Evolutionary conservation across 1,140 invertebrate genomes (phyloP), one percentile per base, ranked within the genome.

Genomic region (Drosophila jambulina): DNA sequence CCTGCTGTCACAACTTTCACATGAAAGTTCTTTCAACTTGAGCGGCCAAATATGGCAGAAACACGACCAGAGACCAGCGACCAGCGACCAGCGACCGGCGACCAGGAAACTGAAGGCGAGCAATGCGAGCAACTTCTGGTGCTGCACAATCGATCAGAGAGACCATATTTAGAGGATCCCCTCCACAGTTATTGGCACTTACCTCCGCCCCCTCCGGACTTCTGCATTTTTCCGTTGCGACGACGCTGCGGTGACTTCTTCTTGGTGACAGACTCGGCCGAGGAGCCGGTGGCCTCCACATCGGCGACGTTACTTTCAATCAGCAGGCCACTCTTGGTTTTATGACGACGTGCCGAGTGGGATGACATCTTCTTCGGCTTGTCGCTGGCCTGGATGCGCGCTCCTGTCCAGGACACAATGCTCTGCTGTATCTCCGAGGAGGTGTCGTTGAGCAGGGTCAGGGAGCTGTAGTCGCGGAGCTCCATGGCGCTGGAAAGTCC

Each of bases 21-120:
- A 91, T 90, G 82, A 85, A 90, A 90, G 85, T 90, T 90, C 85
- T 90, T 91, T 90, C 85, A 90, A 90, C 85, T 90, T 86, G 86
- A 85, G 78, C 86, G 75, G 53, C 85, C 85, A 90, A 90, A 90
- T 90, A 90, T 91, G 85, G 85, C 48, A 65, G 58, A 81, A 74
- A 85, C 82, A 88, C 77, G 80, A 74, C 36, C 68, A 75, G 60
- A 46, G 80, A 72, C 36, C 68, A 74, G 59, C 46, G 42, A 83
- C 62, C 78, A 69, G 62, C 17, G 46, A 49, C 8, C 23, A 5
- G 10, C 64, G 76, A 67, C 36, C 67, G 57, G 59, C 59, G 51
- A 83, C 67, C 79, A 86, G 78, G 78, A 84, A 86, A 69, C 82
- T 71, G 42, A 69, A 59, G 56, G 64, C 65, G 61, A 82, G 60